Percentiles rank a stretch among this genome's conserved stretches.
These are phyloP conservation scores for Sebastes cheni DNA, from an alignment of 2,797 vertebrate species.

Conservation along the genomic window DNA sequence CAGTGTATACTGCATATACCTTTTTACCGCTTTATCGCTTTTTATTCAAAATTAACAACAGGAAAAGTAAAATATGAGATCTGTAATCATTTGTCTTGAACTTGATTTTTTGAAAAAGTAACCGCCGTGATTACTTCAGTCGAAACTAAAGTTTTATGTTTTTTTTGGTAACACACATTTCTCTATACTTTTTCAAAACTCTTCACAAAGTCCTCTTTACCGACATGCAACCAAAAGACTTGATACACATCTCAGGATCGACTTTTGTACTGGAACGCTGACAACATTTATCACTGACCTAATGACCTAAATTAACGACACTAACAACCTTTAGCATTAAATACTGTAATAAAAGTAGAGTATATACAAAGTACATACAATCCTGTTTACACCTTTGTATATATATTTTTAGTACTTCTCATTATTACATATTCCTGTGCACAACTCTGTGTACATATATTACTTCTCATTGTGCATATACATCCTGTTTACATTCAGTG, in stretches of 20 bases:
- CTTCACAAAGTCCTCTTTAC: too few relatives aligned
- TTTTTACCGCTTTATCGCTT: not conserved
- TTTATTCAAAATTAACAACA: not conserved
- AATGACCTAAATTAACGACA: not conserved
- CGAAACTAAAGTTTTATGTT: not conserved
- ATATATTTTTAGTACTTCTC: too few relatives aligned
- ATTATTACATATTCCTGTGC: too few relatives aligned
- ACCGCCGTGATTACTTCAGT: too few relatives aligned
- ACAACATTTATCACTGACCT: not conserved
- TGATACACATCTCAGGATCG: not conserved
- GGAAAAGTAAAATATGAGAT: not conserved
- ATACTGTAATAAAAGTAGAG: not conserved
- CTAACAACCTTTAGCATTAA: not conserved
- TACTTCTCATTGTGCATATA: too few relatives aligned
- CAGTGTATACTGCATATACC: not conserved
- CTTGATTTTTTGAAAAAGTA: not conserved
- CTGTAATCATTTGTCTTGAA: not conserved
- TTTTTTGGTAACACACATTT: too few relatives aligned
- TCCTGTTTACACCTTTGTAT: too few relatives aligned
- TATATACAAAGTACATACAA: too few relatives aligned
- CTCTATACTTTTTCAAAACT: too few relatives aligned
- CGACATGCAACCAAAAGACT: not conserved
- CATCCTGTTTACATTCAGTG: too few relatives aligned
- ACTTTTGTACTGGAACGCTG: too few relatives aligned
- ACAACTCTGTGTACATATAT: too few relatives aligned